phyloP scores from a whole-genome alignment of 1,140 invertebrate species.

The Acyrthosiphon pisum region DNA sequence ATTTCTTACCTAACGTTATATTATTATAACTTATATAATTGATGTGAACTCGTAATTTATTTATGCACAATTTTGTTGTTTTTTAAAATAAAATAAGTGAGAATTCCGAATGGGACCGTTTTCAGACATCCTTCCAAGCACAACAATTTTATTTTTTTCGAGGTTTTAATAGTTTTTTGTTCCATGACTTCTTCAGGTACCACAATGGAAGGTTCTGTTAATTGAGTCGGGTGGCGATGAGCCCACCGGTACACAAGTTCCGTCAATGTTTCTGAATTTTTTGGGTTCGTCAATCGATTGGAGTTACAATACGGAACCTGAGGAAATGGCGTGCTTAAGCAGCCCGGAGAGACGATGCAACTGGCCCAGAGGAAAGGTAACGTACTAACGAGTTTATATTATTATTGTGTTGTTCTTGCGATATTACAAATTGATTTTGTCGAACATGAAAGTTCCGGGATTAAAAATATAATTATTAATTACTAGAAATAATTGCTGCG shows the following conservation, averaged over 20 bases:
- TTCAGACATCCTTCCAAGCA: background rate
- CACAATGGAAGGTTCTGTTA: conserved; percentile 79
- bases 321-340: conserved; percentile 80
- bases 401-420: background rate
- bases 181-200: conserved; percentile 68
- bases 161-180: background rate
- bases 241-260: conserved; percentile 82
- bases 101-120: background rate
- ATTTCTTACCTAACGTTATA: too few relatives aligned
- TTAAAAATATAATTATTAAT: background rate
- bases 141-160: background rate
- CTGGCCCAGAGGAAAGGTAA: conserved; percentile 84
- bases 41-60: background rate
- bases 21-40: too few relatives aligned
- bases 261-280: conserved; percentile 85
- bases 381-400: background rate
- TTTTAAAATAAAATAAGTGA: background rate
- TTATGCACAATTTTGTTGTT: background rate
- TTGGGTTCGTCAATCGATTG: conserved; percentile 85
- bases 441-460: background rate
- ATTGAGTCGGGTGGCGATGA: conserved; percentile 84
- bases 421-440: background rate
- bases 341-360: conserved; percentile 77
- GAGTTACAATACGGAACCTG: conserved; percentile 85
- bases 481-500: background rate